Evolutionary conservation across 1,140 invertebrate species (phyloP).

Genomic region (Dendroctonus valens): DNA sequence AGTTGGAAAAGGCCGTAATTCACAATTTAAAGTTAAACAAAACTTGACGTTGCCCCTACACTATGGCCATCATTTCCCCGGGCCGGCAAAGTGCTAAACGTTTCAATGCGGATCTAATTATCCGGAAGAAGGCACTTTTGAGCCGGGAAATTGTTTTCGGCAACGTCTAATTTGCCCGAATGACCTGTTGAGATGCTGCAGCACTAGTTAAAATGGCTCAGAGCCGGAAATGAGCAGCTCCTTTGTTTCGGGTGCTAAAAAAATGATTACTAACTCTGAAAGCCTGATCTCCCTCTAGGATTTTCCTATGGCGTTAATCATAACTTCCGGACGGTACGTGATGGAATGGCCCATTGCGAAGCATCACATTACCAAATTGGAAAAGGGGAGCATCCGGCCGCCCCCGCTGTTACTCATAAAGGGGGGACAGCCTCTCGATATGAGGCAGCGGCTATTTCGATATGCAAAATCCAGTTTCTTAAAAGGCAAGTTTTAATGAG

Average conservation of each 20-base stretch:
- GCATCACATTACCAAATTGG: constrained; percentile 17
- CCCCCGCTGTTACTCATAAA: background rate
- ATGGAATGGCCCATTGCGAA: constrained; percentile 14
- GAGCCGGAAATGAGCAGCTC: no score
- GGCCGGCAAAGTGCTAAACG: no score
- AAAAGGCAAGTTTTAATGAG: background rate
- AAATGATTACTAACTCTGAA: no score
- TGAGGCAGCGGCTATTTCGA: no score
- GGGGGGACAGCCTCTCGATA: background rate
- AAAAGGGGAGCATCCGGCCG: constrained; percentile 12
- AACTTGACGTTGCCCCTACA: no score
- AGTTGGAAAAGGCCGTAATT: no score
- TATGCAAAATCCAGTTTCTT: background rate
- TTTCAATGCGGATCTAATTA: no score
- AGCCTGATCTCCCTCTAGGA: background rate
- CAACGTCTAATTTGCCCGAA: background rate
- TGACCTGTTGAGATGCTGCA: background rate
- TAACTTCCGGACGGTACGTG: constrained; percentile 2
- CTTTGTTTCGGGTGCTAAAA: no score
- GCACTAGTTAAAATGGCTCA: background rate
- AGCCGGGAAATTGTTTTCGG: no score
- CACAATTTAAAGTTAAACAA: no score
- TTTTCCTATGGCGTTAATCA: background rate
- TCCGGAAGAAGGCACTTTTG: no score
- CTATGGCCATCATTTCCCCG: no score